These are phyloP conservation scores for Bruchidius siliquastri DNA, from an alignment of 2,888 invertebrate genomes.

Conservation along the genomic window DNA sequence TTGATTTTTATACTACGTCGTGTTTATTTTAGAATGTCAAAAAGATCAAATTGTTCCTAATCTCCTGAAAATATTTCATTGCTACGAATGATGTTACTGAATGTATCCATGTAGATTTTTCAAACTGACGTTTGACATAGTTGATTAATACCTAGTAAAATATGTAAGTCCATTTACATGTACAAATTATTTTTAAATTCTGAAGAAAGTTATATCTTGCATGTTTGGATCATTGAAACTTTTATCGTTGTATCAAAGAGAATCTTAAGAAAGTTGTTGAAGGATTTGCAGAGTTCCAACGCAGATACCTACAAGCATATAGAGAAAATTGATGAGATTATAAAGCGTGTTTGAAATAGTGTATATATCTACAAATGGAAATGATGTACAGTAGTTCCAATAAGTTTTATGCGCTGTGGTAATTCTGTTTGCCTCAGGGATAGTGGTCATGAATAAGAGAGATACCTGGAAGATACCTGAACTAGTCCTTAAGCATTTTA, in stretches of 20 bases:
- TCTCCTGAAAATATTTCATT: too few relatives aligned
- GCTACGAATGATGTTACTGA: too few relatives aligned
- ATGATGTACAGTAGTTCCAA: neutral
- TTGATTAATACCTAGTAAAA: neutral
- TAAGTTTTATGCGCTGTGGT: too few relatives aligned
- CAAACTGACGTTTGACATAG: neutral
- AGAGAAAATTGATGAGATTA: neutral
- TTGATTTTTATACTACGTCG: too few relatives aligned
- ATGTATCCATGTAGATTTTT: slow-evolving; percentile 3
- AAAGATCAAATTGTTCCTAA: too few relatives aligned
- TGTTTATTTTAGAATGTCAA: too few relatives aligned
- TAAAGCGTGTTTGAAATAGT: neutral
- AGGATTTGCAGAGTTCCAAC: neutral
- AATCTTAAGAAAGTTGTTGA: neutral
- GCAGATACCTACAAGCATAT: neutral
- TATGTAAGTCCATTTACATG: neutral
- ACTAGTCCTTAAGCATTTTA: neutral
- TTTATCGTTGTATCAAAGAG: neutral
- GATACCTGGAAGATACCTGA: neutral
- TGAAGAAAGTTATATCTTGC: neutral
- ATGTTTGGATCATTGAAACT: neutral
- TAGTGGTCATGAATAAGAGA: neutral
- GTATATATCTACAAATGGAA: neutral
- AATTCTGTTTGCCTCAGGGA: neutral
- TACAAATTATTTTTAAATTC: neutral